Conservation (phyloP, 2,797 vertebrate species). For the Girardinus metallicus region DNA sequence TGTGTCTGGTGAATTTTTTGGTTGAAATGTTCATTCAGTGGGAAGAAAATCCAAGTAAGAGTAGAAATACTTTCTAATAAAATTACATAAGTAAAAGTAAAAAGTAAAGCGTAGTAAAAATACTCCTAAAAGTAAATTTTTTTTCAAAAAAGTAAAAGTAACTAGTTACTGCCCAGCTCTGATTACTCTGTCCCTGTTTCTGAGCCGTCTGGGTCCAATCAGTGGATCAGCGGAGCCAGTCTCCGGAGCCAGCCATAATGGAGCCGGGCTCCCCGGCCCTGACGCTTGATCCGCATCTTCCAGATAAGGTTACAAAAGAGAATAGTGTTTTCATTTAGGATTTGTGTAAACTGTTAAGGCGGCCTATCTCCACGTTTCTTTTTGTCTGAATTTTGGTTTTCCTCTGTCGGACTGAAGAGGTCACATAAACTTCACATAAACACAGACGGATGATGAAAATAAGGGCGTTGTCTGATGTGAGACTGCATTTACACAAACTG, state of each 20-base stretch:
- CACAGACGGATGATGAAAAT: slow-evolving; percentile 41
- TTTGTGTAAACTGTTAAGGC: slow-evolving; percentile 84
- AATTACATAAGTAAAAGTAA: too few relatives aligned
- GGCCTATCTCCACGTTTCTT: slow-evolving; percentile 56
- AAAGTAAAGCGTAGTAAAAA: too few relatives aligned
- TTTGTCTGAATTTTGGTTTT: slow-evolving; percentile 58
- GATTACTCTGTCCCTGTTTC: slow-evolving; percentile 18
- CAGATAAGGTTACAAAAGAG: slow-evolving; percentile 85
- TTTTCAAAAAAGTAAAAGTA: too few relatives aligned
- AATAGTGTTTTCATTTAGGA: slow-evolving; percentile 82
- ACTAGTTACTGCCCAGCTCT: slow-evolving; percentile 4
- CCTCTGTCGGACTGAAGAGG: slow-evolving; percentile 60
- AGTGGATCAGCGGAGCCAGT: slow-evolving; percentile 85
- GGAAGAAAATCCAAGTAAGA: too few relatives aligned
- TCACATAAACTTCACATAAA: slow-evolving; percentile 62
- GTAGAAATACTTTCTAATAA: too few relatives aligned
- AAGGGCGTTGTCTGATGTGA: slow-evolving; percentile 28
- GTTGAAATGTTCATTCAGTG: too few relatives aligned
- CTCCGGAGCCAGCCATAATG: slow-evolving; percentile 84
- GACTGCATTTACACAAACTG: slow-evolving; percentile 26
- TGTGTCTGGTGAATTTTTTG: too few relatives aligned
- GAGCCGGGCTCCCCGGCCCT: slow-evolving; percentile 57
- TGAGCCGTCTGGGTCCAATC: slow-evolving; percentile 74
- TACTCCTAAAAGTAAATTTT: too few relatives aligned
- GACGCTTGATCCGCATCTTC: slow-evolving; percentile 78